Conservation (phyloP, 2,797 vertebrate genomes). For the Saxicola maurus region DNA sequence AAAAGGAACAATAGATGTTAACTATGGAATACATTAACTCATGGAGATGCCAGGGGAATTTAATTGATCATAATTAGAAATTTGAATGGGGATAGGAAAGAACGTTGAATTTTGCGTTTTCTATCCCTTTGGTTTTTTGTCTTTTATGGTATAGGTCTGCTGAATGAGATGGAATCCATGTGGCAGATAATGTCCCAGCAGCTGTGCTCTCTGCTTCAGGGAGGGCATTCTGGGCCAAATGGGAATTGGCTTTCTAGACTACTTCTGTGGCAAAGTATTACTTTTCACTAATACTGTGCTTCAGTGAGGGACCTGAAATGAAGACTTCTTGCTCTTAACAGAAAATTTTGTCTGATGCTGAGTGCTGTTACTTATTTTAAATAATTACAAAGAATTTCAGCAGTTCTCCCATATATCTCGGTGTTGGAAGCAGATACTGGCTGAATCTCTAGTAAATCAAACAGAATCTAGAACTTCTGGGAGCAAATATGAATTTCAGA, state of each 20-base stretch:
- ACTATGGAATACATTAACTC: conserved; percentile 41
- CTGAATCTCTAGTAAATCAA: not conserved
- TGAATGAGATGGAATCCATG: not conserved
- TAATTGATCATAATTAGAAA: not conserved
- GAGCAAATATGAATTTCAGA: not conserved
- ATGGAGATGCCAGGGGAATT: not conserved
- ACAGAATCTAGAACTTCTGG: not conserved
- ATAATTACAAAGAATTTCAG: not conserved
- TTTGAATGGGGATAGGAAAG: not conserved
- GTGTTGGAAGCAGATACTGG: not conserved
- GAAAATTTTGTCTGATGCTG: not conserved
- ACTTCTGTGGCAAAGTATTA: not conserved
- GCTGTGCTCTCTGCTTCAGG: not conserved
- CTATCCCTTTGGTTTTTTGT: not conserved
- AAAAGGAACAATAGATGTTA: conserved; percentile 32
- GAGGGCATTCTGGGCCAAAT: not conserved
- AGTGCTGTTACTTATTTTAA: not conserved
- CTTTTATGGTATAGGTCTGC: not conserved
- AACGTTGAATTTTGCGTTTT: not conserved
- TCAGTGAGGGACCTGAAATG: not conserved
- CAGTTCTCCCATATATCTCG: not conserved
- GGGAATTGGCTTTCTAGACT: not conserved
- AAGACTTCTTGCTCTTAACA: not conserved
- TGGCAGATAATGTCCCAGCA: not conserved
- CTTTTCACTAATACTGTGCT: not conserved